A percentile compares a stretch with the other conserved stretches of the same genome.
Conservation (phyloP, 2,888 invertebrate species). For the Stenodera caucasica region DNA sequence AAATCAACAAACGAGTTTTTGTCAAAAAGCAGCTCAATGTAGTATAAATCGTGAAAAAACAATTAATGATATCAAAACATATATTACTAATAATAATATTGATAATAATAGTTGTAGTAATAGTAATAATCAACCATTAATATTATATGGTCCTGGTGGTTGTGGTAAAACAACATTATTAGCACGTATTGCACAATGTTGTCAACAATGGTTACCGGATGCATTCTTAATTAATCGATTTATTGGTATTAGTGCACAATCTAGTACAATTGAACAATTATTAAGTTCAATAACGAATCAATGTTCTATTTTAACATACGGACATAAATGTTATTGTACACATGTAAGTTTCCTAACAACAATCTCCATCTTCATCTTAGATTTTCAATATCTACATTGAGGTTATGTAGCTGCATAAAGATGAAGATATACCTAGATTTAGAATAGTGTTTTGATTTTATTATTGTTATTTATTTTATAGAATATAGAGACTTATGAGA, state of each 20-base stretch:
- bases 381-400: no score
- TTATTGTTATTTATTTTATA: slow-evolving; percentile 49
- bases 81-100: slow-evolving; percentile 4
- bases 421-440: no score
- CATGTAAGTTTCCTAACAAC: slow-evolving; percentile 64
- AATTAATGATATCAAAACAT: slow-evolving; percentile 69
- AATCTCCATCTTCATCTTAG: no score
- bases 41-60: slow-evolving; percentile 71
- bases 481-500: slow-evolving; percentile 73
- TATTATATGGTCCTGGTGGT: slow-evolving; percentile 77
- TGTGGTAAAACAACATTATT: slow-evolving; percentile 82
- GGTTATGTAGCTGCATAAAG: no score
- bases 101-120: slow-evolving; percentile 50
- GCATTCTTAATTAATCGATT: slow-evolving; percentile 61
- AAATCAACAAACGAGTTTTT: slow-evolving; percentile 71
- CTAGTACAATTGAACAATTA: slow-evolving; percentile 69
- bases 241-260: slow-evolving; percentile 67
- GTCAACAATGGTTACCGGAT: slow-evolving; percentile 67
- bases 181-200: slow-evolving; percentile 70
- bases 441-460: no score
- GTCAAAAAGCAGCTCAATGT: slow-evolving; percentile 70
- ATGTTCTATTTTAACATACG: slow-evolving; percentile 69
- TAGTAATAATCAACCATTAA: slow-evolving; percentile 63
- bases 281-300: slow-evolving; percentile 77
- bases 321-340: slow-evolving; percentile 65